Evolutionary conservation across 2,888 invertebrate genomes (phyloP), one percentile per base, ranked within the genome.

Genomic region (Sphaerophoria taeniata): DNA sequence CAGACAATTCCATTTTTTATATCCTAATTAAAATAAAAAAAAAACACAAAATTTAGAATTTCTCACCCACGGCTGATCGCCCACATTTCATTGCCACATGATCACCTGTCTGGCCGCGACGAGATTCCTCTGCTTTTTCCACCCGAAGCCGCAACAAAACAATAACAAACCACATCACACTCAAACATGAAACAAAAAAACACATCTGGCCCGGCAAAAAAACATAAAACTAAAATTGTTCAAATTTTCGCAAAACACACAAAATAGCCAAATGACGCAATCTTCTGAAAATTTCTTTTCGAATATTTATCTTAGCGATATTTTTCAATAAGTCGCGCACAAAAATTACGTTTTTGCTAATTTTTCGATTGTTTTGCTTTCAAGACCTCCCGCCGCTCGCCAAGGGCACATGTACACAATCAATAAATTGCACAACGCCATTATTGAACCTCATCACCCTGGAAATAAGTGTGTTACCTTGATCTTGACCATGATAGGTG

Each of bases 401-500:
- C 7, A 36, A 9, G 9, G 7, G n/a, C n/a, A 36, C 6, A 65
- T 16, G 6, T 11, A 1, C 3, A 24, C 0, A 43, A 43, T 5
- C 47, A 55, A 45, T 55, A 39, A 65, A 51, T 43, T 76, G 72
- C 73, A 61, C 33, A 34, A 7, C 9, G 6, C 5, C 16, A 49
- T 14, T 45, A 16, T 39, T 51, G 70, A 83, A 63, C 83, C 79
- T 83, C 63, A 39, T 31, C 33, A 9, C 43, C 9, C 43, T 43
- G 9, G 11, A 9, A 45, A n/a, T 45, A 43, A 43, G 43, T 61
- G 43, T 12, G 24, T 70, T 69, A 65, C 78, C 83, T 79, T 83
- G 78, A 83, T 83, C 83, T 79, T 79, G 78, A 63, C 61, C 83
- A 56, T 56, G 73, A 45, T 67, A 67, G 60, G 79, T 74, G 79